These are phyloP conservation scores for Syncerus caffer DNA, from an alignment of 2,797 vertebrate species.

Conservation along the genomic window DNA sequence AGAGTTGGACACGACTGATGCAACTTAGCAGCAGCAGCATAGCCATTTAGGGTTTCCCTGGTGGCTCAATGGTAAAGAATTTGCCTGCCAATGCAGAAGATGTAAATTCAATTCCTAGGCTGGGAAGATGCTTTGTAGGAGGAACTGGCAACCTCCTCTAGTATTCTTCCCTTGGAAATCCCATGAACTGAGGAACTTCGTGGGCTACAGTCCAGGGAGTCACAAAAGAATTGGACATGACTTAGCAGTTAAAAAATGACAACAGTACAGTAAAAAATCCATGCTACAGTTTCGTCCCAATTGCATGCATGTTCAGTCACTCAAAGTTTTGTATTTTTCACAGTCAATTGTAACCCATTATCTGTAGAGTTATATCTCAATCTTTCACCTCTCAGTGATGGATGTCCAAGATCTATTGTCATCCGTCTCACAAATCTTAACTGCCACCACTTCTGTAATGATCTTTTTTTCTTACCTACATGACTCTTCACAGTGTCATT, in stretches of 20 bases:
- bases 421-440: not conserved
- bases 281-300: not conserved
- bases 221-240: not conserved
- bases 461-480: not conserved
- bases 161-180: not conserved
- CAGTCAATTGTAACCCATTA: not conserved
- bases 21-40: too few relatives aligned
- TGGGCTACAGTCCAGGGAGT: not conserved
- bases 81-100: not conserved
- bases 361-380: not conserved
- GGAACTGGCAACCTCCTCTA: not conserved
- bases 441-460: not conserved
- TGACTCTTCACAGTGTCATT: not conserved
- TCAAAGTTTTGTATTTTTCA: not conserved
- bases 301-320: not conserved
- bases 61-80: not conserved
- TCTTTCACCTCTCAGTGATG: not conserved
- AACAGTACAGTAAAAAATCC: not conserved
- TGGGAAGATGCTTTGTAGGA: not conserved
- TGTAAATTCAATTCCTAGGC: not conserved
- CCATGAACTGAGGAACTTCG: not conserved
- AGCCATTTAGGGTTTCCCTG: not conserved
- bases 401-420: not conserved
- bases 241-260: not conserved
- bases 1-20: too few relatives aligned